A percentile compares a stretch with the other conserved stretches of the same genome.
Evolutionary conservation across 2,113 vertebrate genomes (phyloP).

Genomic region (Noctilio leporinus): DNA sequence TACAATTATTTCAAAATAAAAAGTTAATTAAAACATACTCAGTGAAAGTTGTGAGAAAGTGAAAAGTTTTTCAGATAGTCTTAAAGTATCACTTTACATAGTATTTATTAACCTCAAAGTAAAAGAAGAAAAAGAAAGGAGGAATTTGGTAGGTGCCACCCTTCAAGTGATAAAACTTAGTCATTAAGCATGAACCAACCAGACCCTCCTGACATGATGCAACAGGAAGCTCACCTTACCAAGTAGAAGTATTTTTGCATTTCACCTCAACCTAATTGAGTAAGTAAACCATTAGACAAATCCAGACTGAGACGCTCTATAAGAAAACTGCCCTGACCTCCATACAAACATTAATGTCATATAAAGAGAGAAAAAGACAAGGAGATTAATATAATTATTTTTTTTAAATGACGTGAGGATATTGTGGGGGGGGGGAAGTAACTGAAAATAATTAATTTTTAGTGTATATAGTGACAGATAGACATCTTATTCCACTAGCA

Average conservation of each 20-base stretch:
- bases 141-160: background rate
- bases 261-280: background rate
- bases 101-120: background rate
- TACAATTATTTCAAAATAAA: background rate
- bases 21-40: background rate
- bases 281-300: background rate
- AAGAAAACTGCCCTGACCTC: background rate
- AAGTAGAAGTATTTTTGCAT: background rate
- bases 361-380: background rate
- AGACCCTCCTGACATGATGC: background rate
- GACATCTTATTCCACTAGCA: background rate
- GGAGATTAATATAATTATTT: background rate
- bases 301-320: background rate
- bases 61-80: background rate
- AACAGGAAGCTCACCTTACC: background rate
- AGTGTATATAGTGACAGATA: background rate
- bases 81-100: background rate
- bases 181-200: background rate
- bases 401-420: background rate
- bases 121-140: background rate
- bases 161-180: background rate
- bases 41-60: background rate
- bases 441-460: background rate
- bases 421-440: background rate
- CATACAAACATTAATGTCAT: background rate